Conservation (phyloP, 2,797 vertebrate species). For the Pipistrellus kuhlii region DNA sequence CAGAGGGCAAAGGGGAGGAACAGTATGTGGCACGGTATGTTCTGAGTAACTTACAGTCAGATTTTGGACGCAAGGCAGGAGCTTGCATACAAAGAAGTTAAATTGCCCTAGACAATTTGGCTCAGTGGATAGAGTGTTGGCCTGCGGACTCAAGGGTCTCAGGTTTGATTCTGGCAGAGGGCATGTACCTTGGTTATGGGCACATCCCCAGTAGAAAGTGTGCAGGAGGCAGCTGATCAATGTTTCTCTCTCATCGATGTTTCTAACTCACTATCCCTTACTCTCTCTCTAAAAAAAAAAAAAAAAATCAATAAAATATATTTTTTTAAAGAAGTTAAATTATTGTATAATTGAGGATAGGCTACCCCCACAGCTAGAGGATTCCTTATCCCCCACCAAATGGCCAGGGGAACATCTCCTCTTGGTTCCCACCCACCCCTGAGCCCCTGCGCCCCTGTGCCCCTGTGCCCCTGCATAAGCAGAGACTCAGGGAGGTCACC, state of each 20-base stretch:
- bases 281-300: too few species aligned
- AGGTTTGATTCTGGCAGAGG: too few species aligned
- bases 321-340: neutral
- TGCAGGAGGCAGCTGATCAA: too few species aligned
- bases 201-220: too few species aligned
- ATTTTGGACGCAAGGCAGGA: neutral
- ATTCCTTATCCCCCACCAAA: neutral
- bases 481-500: neutral
- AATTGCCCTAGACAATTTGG: too few species aligned
- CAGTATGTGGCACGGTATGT: fast-evolving
- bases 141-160: too few species aligned
- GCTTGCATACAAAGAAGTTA: neutral
- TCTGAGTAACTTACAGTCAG: neutral
- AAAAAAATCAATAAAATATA: too few species aligned
- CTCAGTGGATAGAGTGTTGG: too few species aligned
- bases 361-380: neutral
- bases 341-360: neutral
- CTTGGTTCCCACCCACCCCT: neutral
- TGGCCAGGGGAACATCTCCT: neutral
- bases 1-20: neutral
- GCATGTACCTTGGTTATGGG: too few species aligned
- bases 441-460: too few species aligned
- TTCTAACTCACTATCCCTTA: too few species aligned
- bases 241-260: too few species aligned
- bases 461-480: neutral